Percentiles rank a stretch among this genome's conserved stretches.
phyloP scores from a whole-genome alignment of 1,140 invertebrate species.

The Drosophila gunungcola region DNA sequence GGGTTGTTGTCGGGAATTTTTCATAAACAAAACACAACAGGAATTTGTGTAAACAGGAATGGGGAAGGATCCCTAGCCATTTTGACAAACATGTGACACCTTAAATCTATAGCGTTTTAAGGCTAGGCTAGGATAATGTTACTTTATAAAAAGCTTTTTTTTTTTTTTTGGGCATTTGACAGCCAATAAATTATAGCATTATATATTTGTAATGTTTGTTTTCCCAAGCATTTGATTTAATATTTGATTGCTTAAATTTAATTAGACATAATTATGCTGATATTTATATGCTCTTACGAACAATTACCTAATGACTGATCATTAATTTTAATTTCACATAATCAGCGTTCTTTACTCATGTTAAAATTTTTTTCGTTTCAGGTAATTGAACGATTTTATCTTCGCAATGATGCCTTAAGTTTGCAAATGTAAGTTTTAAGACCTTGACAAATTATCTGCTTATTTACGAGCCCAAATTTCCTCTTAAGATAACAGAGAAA shows the following conservation, averaged over 20 bases:
- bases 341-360: conserved; percentile 4
- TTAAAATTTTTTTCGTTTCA: conserved; percentile 11
- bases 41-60: conserved; percentile 21
- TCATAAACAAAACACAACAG: conserved; percentile 40
- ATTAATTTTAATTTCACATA: conserved; percentile 7
- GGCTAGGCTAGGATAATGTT: not conserved
- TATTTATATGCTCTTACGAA: not conserved
- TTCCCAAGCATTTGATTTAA: not conserved
- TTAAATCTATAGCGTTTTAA: conserved; percentile 20
- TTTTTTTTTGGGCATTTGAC: not conserved
- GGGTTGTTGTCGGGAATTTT: conserved; percentile 45
- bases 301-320: conserved; percentile 12
- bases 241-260: conserved; percentile 8
- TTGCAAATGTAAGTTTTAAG: conserved; percentile 36
- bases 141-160: conserved; percentile 8
- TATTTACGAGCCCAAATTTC: conserved; percentile 41
- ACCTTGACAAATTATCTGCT: conserved; percentile 48
- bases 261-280: not conserved
- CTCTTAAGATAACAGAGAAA: conserved; percentile 30
- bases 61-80: conserved; percentile 13
- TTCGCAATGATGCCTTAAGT: conserved; percentile 14
- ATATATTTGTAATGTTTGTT: not conserved
- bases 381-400: conserved; percentile 24
- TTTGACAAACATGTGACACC: conserved; percentile 38
- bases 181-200: not conserved